Percentiles rank a stretch among this genome's conserved stretches.
Evolutionary conservation across 1,140 invertebrate genomes (phyloP).

Genomic region (Drosophila cardini): DNA sequence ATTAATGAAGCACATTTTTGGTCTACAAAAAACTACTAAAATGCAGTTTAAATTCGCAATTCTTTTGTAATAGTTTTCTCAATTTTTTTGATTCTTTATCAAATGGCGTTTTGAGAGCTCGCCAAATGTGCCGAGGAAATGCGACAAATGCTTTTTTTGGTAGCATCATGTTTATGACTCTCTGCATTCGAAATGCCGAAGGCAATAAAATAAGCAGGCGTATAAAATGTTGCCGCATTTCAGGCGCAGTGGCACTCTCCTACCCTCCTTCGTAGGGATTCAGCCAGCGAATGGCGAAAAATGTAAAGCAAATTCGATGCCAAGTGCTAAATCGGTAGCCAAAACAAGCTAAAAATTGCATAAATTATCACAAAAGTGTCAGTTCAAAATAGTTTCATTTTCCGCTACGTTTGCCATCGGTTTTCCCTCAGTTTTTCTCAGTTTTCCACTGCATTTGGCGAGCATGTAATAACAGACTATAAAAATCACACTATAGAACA

Average conservation of each 20-base stretch:
- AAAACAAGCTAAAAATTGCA: conserved; percentile 69
- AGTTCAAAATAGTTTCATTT: conserved; percentile 15
- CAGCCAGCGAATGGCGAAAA: conserved; percentile 4
- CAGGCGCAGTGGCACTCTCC: conserved; percentile 44
- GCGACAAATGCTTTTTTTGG: conserved; percentile 62
- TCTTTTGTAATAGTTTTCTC: not conserved
- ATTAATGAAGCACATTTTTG: conserved; percentile 30
- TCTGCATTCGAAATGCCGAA: conserved; percentile 48
- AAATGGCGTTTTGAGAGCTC: conserved; percentile 41
- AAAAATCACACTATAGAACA: conserved; percentile 59
- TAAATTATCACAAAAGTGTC: conserved; percentile 62
- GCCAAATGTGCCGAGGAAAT: conserved; percentile 74
- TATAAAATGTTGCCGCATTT: conserved; percentile 70
- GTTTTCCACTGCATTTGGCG: conserved; percentile 70
- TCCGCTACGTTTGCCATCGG: not conserved
- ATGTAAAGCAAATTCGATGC: conserved; percentile 33
- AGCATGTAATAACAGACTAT: conserved; percentile 67
- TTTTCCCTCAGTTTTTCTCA: conserved; percentile 10
- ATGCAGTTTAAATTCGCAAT: conserved; percentile 14
- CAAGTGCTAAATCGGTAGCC: conserved; percentile 41
- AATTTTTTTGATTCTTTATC: conserved; percentile 7
- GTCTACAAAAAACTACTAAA: not conserved
- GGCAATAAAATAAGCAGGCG: conserved; percentile 52
- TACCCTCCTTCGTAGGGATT: not conserved
- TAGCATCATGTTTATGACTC: conserved; percentile 61